phyloP scores from a whole-genome alignment of 2,888 invertebrate species.

The Drosophila bunnanda region DNA sequence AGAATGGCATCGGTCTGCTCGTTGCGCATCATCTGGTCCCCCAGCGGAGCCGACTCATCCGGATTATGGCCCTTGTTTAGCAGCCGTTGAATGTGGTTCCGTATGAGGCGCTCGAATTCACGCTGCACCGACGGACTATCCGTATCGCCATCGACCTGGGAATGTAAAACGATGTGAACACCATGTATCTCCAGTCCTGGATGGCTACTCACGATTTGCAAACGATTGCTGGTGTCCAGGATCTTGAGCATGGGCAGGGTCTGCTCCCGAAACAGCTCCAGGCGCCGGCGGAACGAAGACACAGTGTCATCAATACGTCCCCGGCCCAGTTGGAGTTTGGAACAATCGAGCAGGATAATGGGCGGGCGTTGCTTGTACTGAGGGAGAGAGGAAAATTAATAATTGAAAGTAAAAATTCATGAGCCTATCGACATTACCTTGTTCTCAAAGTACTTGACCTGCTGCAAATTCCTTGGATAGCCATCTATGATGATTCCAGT shows the following conservation, averaged over 20 bases:
- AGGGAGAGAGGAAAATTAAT: not conserved
- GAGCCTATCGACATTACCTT: constrained; percentile 87
- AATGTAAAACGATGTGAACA: not conserved
- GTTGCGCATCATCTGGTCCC: constrained; percentile 60
- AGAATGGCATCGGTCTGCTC: constrained; percentile 82
- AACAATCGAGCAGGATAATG: constrained; percentile 94
- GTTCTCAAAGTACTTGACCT: constrained; percentile 94
- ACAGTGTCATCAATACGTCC: constrained; percentile 94
- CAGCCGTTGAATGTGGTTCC: constrained; percentile 89
- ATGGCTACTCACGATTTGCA: constrained; percentile 90
- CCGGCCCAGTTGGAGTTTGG: constrained; percentile 93
- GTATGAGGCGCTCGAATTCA: constrained; percentile 90
- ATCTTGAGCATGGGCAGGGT: constrained; percentile 95
- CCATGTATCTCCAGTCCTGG: rapidly evolving
- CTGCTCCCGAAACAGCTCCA: constrained; percentile 94
- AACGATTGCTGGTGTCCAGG: constrained; percentile 91
- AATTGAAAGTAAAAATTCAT: constrained; percentile 37
- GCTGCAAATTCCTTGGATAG: constrained; percentile 95
- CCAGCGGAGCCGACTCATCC: constrained; percentile 32
- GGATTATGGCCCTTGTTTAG: constrained; percentile 58
- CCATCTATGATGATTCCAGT: constrained; percentile 96
- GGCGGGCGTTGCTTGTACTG: constrained; percentile 92
- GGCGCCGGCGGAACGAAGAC: constrained; percentile 91
- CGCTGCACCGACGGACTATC: constrained; percentile 91
- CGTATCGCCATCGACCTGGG: constrained; percentile 93